Conservation (phyloP, 2,113 vertebrate genomes). For the Elanus axillaris region DNA sequence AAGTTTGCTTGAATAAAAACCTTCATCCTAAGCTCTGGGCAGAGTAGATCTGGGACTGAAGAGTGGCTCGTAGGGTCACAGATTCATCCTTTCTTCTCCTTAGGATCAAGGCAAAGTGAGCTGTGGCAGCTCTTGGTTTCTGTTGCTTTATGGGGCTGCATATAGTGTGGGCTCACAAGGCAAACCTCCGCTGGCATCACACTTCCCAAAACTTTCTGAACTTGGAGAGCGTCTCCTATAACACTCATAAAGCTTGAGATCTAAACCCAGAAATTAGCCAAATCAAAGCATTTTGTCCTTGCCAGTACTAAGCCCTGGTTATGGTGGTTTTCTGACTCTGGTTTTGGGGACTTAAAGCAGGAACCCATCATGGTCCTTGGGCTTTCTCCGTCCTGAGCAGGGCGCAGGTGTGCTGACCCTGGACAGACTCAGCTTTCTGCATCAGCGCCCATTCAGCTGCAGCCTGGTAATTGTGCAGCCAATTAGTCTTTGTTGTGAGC, state of each 20-base stretch:
- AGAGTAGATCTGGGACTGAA: background rate
- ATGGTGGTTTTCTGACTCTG: background rate
- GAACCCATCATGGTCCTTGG: background rate
- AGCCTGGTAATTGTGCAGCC: slow-evolving; percentile 27
- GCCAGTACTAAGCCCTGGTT: background rate
- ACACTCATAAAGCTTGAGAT: background rate
- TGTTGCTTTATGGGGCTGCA: background rate
- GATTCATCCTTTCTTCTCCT: background rate
- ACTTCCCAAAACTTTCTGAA: background rate
- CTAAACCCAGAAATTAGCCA: background rate
- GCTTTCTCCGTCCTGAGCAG: background rate
- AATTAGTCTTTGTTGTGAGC: slow-evolving; percentile 22
- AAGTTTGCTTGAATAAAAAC: background rate
- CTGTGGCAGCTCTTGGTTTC: background rate
- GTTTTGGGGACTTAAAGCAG: background rate
- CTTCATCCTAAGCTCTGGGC: background rate
- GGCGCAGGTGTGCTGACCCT: background rate
- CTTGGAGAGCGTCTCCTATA: background rate
- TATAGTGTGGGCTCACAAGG: background rate
- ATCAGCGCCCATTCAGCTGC: background rate
- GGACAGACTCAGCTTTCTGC: slow-evolving; percentile 3
- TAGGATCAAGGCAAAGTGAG: background rate
- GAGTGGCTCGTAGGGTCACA: background rate
- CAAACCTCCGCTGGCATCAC: background rate
- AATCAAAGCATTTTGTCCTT: background rate